Conservation (phyloP, 2,113 vertebrate species). For the Gallinago undulata region DNA sequence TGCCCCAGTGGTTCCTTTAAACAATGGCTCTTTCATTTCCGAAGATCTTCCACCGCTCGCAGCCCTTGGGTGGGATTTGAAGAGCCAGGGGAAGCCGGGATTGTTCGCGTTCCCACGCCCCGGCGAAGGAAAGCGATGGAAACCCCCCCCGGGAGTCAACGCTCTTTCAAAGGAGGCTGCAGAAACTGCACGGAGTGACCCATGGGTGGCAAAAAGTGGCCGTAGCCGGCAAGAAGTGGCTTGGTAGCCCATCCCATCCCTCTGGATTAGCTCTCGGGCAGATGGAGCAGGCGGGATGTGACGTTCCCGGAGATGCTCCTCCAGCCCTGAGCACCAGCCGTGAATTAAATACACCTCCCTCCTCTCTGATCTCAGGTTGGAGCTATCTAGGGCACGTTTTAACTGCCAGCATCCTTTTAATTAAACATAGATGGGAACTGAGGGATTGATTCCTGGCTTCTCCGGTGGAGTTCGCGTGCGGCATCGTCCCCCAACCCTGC, state of each 20-base stretch:
- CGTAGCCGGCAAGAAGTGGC: fast-evolving
- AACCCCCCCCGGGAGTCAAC: fast-evolving
- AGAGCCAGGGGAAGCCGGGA: fast-evolving
- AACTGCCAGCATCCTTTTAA: background rate
- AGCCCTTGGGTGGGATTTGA: background rate
- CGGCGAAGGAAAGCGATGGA: background rate
- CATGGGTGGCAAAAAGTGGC: fast-evolving
- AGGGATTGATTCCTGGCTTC: background rate
- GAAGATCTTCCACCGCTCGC: fast-evolving
- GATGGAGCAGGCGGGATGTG: background rate
- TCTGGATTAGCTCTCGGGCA: background rate
- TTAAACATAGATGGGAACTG: fast-evolving
- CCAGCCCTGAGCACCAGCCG: background rate
- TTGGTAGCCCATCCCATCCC: fast-evolving
- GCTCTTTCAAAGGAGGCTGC: background rate
- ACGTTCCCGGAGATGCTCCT: background rate
- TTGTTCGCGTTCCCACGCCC: background rate
- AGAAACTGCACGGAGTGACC: background rate
- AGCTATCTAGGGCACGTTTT: background rate
- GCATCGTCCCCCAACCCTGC: background rate
- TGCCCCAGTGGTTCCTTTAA: background rate
- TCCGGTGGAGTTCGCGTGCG: fast-evolving
- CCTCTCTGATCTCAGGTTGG: fast-evolving
- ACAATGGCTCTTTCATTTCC: background rate
- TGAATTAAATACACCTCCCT: background rate